Conservation (phyloP, 1,140 invertebrate species). For the Drosophila novamexicana region DNA sequence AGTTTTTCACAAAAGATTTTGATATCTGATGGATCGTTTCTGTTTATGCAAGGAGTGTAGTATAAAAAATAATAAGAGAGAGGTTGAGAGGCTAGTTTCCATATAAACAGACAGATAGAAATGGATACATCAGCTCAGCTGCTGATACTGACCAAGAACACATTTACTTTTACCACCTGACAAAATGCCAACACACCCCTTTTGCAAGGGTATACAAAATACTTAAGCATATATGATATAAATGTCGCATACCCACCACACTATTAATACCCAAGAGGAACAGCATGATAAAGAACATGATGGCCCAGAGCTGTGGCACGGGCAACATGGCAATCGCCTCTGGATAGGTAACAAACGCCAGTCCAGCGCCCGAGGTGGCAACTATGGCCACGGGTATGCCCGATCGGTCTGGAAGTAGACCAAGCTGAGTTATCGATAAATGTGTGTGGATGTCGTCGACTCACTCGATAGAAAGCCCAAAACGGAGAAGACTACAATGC, state of each 20-base stretch:
- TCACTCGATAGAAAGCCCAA: conserved; percentile 93
- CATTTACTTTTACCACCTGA: too few relatives aligned
- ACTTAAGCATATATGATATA: too few relatives aligned
- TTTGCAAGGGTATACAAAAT: background rate
- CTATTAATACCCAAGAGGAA: conserved; percentile 96
- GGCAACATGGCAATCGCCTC: conserved; percentile 95
- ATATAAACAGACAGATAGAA: too few relatives aligned
- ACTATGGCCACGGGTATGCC: conserved; percentile 93
- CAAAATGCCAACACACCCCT: too few relatives aligned
- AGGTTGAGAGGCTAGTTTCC: too few relatives aligned
- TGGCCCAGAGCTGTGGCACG: conserved; percentile 94
- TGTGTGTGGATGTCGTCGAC: background rate
- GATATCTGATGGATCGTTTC: too few relatives aligned
- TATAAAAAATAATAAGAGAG: too few relatives aligned
- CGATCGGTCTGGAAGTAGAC: conserved; percentile 86
- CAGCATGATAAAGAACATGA: conserved; percentile 97
- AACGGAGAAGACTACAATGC: conserved; percentile 97
- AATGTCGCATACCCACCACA: conserved; percentile 87
- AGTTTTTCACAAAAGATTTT: too few relatives aligned
- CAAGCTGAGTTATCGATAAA: background rate
- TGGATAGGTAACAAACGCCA: conserved; percentile 97
- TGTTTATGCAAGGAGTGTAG: too few relatives aligned
- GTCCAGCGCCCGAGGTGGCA: conserved; percentile 94
- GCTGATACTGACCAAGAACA: too few relatives aligned
- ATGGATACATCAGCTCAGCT: too few relatives aligned